These are phyloP conservation scores for Mylabris sibirica DNA, from an alignment of 2,888 invertebrate species.

Conservation along the genomic window DNA sequence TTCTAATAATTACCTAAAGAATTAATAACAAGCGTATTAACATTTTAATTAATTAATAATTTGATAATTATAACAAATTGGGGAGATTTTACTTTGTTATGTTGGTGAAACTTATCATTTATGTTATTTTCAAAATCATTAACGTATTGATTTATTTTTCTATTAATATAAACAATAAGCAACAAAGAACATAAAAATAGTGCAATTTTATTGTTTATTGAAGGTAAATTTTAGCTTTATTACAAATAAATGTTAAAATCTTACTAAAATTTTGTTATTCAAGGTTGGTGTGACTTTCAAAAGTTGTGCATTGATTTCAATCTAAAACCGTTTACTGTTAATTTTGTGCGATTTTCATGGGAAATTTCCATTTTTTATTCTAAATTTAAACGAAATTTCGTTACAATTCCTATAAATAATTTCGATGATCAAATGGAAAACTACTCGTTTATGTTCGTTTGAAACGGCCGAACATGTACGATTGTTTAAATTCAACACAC, in stretches of 20 bases:
- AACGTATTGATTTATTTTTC: not conserved
- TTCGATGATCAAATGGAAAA: not conserved
- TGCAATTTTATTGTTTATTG: too few species aligned
- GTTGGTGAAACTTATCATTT: not conserved
- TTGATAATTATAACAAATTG: too few species aligned
- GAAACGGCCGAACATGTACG: not conserved
- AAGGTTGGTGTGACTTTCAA: not conserved
- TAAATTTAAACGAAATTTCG: not conserved
- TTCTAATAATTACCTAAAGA: too few species aligned
- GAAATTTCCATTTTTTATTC: too few species aligned
- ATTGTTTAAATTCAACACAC: not conserved
- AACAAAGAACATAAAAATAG: too few species aligned
- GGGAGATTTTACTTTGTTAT: not conserved
- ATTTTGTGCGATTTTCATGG: not conserved
- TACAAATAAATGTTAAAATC: not conserved
- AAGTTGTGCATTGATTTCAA: not conserved
- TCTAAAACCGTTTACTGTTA: not conserved
- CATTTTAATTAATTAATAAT: too few species aligned
- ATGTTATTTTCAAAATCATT: not conserved
- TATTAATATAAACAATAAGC: not conserved
- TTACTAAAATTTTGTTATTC: not conserved
- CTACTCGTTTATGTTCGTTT: not conserved
- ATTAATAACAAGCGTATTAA: too few species aligned
- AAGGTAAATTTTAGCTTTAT: not conserved
- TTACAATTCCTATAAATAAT: not conserved